These are phyloP conservation scores for Zaprionus ghesquierei DNA, from an alignment of 1,140 invertebrate species.

Conservation along the genomic window DNA sequence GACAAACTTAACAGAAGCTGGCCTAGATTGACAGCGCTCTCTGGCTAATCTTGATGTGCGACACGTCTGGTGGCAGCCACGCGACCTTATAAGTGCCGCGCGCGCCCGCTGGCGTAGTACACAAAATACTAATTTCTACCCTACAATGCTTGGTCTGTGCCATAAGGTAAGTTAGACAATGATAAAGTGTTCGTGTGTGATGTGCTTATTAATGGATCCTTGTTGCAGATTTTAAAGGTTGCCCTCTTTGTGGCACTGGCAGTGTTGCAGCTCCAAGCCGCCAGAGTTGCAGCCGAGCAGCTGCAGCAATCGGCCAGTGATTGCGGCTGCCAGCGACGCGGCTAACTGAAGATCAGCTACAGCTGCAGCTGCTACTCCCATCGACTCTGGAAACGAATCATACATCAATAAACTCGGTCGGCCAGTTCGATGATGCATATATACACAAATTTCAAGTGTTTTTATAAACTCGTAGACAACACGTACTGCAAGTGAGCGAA, in stretches of 20 bases:
- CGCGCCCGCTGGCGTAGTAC: slow-evolving; percentile 14
- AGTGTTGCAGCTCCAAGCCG: slow-evolving; percentile 31
- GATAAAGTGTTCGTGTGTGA: background rate
- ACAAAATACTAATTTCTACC: slow-evolving; percentile 40
- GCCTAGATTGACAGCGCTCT: slow-evolving; percentile 17
- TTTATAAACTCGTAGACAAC: slow-evolving; percentile 57
- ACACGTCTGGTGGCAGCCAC: slow-evolving; percentile 58
- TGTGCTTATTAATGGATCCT: background rate
- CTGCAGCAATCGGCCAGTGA: slow-evolving; percentile 30
- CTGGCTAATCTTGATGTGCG: slow-evolving; percentile 57
- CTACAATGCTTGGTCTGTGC: slow-evolving; percentile 49
- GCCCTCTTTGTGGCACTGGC: slow-evolving; percentile 51
- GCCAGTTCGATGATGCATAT: slow-evolving; percentile 46
- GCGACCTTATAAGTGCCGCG: slow-evolving; percentile 71
- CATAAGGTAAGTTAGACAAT: slow-evolving; percentile 52
- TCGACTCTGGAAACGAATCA: background rate
- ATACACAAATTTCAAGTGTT: slow-evolving; percentile 48
- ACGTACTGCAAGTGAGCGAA: slow-evolving; percentile 44
- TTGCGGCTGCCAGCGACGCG: slow-evolving; percentile 53
- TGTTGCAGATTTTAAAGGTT: slow-evolving; percentile 47
- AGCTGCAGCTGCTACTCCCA: background rate
- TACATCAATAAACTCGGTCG: slow-evolving; percentile 62
- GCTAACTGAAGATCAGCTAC: slow-evolving; percentile 27
- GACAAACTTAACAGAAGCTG: slow-evolving; percentile 39
- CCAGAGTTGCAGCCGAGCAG: slow-evolving; percentile 17